These are phyloP conservation scores for Fregetta grallaria DNA, from an alignment of 2,113 vertebrate species.

Conservation along the genomic window DNA sequence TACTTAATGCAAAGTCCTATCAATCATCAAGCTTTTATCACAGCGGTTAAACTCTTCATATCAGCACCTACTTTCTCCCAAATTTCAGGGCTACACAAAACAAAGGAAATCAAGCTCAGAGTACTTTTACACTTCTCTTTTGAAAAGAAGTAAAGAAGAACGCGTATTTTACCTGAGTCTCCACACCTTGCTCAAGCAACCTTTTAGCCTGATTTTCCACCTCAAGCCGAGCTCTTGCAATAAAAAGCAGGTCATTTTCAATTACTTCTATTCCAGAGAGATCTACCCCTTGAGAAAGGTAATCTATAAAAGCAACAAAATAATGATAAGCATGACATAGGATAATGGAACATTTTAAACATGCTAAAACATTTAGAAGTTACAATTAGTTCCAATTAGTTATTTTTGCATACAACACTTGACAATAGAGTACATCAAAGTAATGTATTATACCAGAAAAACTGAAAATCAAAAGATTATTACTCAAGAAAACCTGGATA, in stretches of 20 bases:
- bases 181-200: conserved; percentile 93
- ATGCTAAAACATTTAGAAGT: neutral
- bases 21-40: neutral
- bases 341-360: neutral
- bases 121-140: neutral
- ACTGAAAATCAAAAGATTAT: neutral
- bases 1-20: neutral
- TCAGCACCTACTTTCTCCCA: neutral
- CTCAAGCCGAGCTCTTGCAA: conserved; percentile 93
- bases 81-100: neutral
- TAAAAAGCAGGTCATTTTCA: conserved; percentile 93
- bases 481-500: neutral
- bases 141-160: neutral
- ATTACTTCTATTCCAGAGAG: conserved; percentile 97
- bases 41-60: neutral
- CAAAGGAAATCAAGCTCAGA: neutral
- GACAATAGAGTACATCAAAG: neutral
- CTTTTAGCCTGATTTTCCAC: conserved; percentile 98
- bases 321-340: neutral
- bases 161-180: conserved; percentile 87
- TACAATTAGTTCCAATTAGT: neutral
- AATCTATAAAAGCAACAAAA: conserved; percentile 80
- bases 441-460: neutral
- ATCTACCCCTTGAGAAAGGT: conserved; percentile 95
- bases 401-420: neutral